Percentiles rank a stretch among this genome's conserved stretches.
Conservation (phyloP, 2,888 invertebrate species). For the Peribatodes rhomboidaria region DNA sequence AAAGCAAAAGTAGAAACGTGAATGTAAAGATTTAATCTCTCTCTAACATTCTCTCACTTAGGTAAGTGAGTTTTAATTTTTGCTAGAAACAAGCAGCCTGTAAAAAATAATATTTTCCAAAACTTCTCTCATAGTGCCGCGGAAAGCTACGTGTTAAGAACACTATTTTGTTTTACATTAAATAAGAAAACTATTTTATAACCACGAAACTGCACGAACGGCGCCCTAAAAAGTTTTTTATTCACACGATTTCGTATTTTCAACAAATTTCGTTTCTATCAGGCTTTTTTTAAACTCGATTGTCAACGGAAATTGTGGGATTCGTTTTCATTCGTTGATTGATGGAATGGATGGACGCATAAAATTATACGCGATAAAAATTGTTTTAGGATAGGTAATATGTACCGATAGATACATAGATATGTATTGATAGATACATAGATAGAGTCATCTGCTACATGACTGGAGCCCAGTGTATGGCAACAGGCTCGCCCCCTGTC, state of each 20-base stretch:
- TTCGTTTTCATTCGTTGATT: constrained; percentile 22
- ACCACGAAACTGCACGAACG: constrained; percentile 12
- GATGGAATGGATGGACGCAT: constrained; percentile 13
- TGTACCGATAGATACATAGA: no score
- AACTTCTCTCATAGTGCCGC: constrained; percentile 36
- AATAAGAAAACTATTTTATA: constrained; percentile 27
- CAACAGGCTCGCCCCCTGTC: no score
- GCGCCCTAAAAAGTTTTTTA: constrained; percentile 18
- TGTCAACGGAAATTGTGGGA: constrained; percentile 16
- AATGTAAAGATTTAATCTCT: no score
- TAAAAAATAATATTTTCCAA: background rate
- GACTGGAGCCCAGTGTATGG: no score
- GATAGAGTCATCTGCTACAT: no score
- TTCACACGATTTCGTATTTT: constrained; percentile 6
- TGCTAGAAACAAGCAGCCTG: background rate
- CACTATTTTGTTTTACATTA: constrained; percentile 23
- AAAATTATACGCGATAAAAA: background rate
- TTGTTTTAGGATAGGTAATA: no score
- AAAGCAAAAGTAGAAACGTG: no score
- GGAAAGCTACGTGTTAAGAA: constrained; percentile 32
- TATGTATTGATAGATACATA: no score
- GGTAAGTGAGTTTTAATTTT: background rate
- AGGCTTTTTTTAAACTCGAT: constrained; percentile 17
- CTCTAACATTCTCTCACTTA: no score
- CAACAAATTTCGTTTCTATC: constrained; percentile 21